These are phyloP conservation scores for Nephrocerus scutellatus DNA, from an alignment of 2,888 invertebrate genomes.

Conservation along the genomic window DNA sequence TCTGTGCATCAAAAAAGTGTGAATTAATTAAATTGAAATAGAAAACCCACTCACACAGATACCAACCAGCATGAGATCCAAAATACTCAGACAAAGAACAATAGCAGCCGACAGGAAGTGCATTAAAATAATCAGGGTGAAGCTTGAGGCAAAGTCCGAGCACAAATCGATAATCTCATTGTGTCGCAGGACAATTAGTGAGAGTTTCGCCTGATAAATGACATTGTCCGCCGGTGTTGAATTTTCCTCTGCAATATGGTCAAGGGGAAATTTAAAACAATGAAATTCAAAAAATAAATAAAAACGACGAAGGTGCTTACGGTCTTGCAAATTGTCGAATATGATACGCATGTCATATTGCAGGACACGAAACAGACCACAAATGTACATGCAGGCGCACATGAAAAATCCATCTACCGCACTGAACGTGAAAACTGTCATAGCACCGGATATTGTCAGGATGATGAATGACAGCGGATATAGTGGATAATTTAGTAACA, in stretches of 20 bases:
- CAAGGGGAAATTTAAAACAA: conserved; percentile 1
- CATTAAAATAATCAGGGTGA: conserved; percentile 39
- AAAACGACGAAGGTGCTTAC: conserved; percentile 30
- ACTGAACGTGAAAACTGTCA: conserved; percentile 38
- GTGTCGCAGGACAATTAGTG: conserved; percentile 33
- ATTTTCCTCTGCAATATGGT: conserved; percentile 21
- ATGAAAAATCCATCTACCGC: conserved; percentile 41
- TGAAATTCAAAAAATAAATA: conserved; percentile 5
- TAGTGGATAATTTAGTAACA: conserved; percentile 26
- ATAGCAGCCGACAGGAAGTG: conserved; percentile 44
- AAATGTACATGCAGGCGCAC: conserved; percentile 38
- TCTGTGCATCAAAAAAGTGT: conserved; percentile 24
- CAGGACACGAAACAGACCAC: conserved; percentile 35
- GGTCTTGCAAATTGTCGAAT: conserved; percentile 27
- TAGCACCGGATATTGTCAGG: conserved; percentile 34
- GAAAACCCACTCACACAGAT: no score
- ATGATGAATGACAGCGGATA: conserved; percentile 35
- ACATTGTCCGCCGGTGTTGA: conserved; percentile 29
- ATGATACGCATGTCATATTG: conserved; percentile 34
- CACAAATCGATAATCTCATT: conserved; percentile 43
- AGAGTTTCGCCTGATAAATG: conserved; percentile 27
- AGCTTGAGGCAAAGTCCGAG: conserved; percentile 34
- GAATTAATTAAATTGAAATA: no score
- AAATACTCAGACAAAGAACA: conserved; percentile 40
- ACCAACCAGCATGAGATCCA: conserved; percentile 41